Evolutionary conservation across 2,113 vertebrate genomes (phyloP).

Genomic region (Lasiurus borealis): DNA sequence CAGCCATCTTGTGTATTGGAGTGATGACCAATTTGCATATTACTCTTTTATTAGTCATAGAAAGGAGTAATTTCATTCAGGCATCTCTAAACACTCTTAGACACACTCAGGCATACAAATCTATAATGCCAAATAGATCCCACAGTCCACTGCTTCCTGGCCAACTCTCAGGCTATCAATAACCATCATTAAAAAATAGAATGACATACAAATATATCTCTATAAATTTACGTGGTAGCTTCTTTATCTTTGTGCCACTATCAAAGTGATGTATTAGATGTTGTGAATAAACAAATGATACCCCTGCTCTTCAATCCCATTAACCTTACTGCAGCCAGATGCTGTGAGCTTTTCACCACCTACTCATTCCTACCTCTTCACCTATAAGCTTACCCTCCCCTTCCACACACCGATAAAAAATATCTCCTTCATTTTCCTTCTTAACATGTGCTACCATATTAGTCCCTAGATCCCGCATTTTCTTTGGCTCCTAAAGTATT

Average conservation of each 20-base stretch:
- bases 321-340: neutral
- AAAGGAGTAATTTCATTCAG: slow-evolving; percentile 5
- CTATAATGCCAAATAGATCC: neutral
- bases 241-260: neutral
- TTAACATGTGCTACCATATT: neutral
- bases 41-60: neutral
- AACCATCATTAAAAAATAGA: neutral
- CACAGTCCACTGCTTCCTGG: neutral
- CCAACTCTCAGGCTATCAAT: neutral
- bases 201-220: no score
- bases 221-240: no score
- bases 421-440: neutral
- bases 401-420: neutral
- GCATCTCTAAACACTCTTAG: neutral
- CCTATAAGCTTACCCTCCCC: neutral
- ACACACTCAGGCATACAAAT: neutral
- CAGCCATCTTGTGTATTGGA: no score
- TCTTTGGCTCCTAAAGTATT: neutral
- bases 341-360: neutral
- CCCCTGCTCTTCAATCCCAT: neutral
- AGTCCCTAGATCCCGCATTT: neutral
- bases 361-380: neutral
- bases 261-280: neutral
- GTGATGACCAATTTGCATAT: no score
- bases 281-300: neutral